Percentiles rank a stretch among this genome's conserved stretches.
Conservation (phyloP, 2,113 vertebrate species). For the Xiphias gladius region DNA sequence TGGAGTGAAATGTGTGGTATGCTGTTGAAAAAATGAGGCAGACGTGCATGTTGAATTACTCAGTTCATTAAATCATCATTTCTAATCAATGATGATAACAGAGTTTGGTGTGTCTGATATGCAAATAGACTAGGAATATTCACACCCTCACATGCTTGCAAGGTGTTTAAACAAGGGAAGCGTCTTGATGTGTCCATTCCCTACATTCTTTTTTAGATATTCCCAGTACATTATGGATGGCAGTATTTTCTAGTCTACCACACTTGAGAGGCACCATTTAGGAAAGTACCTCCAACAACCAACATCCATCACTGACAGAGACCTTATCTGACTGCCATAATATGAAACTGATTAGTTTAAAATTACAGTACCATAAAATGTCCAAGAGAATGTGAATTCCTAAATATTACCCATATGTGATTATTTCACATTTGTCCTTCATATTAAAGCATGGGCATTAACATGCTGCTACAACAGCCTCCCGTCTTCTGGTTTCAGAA, state of each 20-base stretch:
- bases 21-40: background rate
- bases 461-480: background rate
- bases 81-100: constrained; percentile 8
- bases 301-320: background rate
- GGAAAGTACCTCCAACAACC: background rate
- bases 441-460: background rate
- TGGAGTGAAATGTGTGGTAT: background rate
- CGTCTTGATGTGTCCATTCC: background rate
- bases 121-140: background rate
- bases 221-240: background rate
- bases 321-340: background rate
- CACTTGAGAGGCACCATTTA: background rate
- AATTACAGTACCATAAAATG: background rate
- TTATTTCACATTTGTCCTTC: background rate
- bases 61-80: constrained; percentile 14
- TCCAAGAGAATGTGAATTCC: background rate
- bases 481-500: background rate
- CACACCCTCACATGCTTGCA: background rate
- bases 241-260: background rate
- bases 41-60: constrained; percentile 10
- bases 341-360: background rate
- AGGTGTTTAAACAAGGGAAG: background rate
- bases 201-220: background rate
- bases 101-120: background rate
- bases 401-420: background rate